Evolutionary conservation across 2,113 vertebrate genomes (phyloP).

Genomic region (Alosa alosa): DNA sequence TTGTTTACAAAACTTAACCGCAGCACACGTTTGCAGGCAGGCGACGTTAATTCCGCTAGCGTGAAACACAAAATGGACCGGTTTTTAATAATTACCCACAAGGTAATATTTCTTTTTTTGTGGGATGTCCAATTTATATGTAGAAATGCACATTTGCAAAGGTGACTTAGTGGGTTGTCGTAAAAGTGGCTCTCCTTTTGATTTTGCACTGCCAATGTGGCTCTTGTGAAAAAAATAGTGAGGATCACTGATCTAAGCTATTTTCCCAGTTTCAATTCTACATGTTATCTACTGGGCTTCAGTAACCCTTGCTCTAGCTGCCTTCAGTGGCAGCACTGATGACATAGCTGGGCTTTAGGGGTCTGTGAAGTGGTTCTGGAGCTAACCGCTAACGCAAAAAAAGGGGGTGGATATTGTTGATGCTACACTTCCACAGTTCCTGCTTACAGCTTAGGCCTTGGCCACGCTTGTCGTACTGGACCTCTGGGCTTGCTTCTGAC

Average conservation of each 20-base stretch:
- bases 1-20: no score
- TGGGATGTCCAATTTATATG: no score
- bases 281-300: not conserved
- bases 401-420: not conserved
- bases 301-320: not conserved
- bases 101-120: no score
- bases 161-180: no score
- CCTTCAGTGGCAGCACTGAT: slow-evolving; percentile 15
- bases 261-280: not conserved
- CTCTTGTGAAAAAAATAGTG: no score
- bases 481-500: not conserved
- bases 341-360: slow-evolving; percentile 25
- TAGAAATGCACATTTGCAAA: no score
- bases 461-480: not conserved
- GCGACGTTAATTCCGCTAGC: no score
- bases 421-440: not conserved
- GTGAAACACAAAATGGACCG: no score
- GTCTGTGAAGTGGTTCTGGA: slow-evolving; percentile 35
- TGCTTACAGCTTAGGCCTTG: not conserved
- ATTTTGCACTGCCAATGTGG: no score
- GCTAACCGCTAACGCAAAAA: slow-evolving; percentile 28
- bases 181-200: no score
- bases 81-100: no score
- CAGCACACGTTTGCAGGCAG: no score
- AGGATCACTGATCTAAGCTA: not conserved